Percentiles rank a stretch among this genome's conserved stretches.
Conservation (phyloP, 2,888 invertebrate genomes). For the Diaphora mendica region DNA sequence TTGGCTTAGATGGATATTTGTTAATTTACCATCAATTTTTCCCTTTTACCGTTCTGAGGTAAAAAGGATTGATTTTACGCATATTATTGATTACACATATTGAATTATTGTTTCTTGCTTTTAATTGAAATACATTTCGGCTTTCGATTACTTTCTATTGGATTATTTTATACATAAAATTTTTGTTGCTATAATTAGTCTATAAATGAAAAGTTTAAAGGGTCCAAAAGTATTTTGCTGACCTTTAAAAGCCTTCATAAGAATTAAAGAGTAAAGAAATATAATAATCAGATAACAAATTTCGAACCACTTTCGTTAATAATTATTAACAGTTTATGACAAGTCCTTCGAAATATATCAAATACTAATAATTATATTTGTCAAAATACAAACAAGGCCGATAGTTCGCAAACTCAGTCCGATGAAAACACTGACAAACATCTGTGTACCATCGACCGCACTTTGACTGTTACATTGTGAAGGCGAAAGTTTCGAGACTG, state of each 20-base stretch:
- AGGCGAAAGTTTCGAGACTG: not conserved
- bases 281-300: not conserved
- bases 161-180: too few species aligned
- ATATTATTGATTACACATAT: not conserved
- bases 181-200: too few species aligned
- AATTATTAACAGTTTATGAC: not conserved
- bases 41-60: not conserved
- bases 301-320: not conserved
- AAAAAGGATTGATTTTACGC: not conserved
- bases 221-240: too few species aligned
- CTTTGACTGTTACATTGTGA: not conserved
- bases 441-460: slow-evolving; percentile 5
- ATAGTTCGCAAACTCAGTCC: slow-evolving; percentile 3
- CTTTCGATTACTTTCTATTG: too few species aligned
- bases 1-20: not conserved
- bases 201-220: too few species aligned
- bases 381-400: slow-evolving; percentile 1
- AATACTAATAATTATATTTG: not conserved
- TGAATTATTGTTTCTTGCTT: not conserved
- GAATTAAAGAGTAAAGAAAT: too few species aligned
- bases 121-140: not conserved
- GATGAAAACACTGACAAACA: slow-evolving; percentile 9
- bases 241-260: too few species aligned
- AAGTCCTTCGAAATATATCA: not conserved
- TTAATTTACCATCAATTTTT: not conserved